Evolutionary conservation across 2,888 invertebrate genomes (phyloP), one percentile per base, ranked within the genome.

Genomic region (Drosophila pegasa): DNA sequence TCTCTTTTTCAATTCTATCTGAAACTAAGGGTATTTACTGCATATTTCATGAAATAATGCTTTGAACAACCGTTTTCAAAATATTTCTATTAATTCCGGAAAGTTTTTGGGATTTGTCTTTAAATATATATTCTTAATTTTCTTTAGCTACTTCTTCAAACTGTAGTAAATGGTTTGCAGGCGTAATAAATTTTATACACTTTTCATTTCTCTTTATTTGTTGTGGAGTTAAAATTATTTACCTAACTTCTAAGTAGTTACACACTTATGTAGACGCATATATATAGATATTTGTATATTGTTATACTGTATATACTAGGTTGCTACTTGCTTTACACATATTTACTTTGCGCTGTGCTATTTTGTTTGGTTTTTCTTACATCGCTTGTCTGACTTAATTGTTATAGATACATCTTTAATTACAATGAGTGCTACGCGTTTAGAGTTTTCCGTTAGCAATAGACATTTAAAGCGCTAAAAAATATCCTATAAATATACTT

Each of bases 401-500:
- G 12, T 62, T 66, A 61, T 31, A 80, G 61, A 78, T 54, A 71
- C 37, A 74, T 79, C 76, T 56, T 69, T 78, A 66, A 65, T 80
- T 85, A 78, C 72, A 85, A 71, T 57, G 71, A 80, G 78, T 84
- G 75, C 73, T 73, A 78, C 70, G 75, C 78, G 69, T 68, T 58
- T 40, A 57, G 22, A 57, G 40, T 52, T 71, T 52, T 48, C 37
- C 45, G 63, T 70, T 80, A 90, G 70, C 77, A 77, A 80, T 91
- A 89, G 91, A 91, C 91, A 91, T 88, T 86, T 82, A 90, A 90
- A 90, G 90, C 90, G 76, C 71, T 67, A 52, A 74, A 83, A 85
- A 83, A 75, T 80, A 68, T 74, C 61, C 72, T 73, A 72, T 56
- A 54, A 51, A 70, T 57, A 48, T 70, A 43, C 50, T 20, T 64